Evolutionary conservation across 2,888 invertebrate genomes (phyloP).

Genomic region (Ormyrus pomaceus): DNA sequence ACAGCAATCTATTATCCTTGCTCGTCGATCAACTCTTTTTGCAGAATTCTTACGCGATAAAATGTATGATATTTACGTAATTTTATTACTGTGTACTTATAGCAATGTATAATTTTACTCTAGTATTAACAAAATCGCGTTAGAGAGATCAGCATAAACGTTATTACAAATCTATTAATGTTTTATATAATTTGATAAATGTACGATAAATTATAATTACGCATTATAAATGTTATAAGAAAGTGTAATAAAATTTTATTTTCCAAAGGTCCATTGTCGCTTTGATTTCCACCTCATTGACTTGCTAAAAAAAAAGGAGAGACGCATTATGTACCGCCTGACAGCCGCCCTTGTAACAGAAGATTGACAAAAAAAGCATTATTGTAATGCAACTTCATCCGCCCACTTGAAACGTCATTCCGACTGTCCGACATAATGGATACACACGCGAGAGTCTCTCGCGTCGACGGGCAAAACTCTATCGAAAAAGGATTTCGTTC

Average conservation of each 20-base stretch:
- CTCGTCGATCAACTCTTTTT: not conserved
- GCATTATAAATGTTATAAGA: slow-evolving; percentile 7
- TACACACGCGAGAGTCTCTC: no score
- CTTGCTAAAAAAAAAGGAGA: not conserved
- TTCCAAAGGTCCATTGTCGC: slow-evolving; percentile 2
- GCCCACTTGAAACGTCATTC: not conserved
- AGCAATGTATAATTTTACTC: not conserved
- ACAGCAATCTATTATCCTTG: no score
- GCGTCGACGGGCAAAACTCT: no score
- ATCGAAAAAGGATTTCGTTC: no score
- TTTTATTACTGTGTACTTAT: slow-evolving; percentile 6
- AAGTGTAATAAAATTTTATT: slow-evolving; percentile 32
- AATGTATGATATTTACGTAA: slow-evolving; percentile 1
- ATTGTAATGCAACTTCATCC: not conserved
- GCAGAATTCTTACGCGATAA: not conserved
- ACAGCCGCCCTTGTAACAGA: not conserved
- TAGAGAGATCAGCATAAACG: not conserved
- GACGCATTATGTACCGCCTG: not conserved
- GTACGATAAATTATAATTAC: not conserved
- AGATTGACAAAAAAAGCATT: slow-evolving; percentile 8
- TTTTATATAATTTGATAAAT: slow-evolving; percentile 3
- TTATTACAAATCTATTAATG: no score
- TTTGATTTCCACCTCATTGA: slow-evolving; percentile 1
- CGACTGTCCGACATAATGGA: no score
- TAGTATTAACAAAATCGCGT: no score